A percentile compares a stretch with the other conserved stretches of the same genome.
Evolutionary conservation across 2,113 vertebrate genomes (phyloP).

Genomic region (Maylandia zebra): DNA sequence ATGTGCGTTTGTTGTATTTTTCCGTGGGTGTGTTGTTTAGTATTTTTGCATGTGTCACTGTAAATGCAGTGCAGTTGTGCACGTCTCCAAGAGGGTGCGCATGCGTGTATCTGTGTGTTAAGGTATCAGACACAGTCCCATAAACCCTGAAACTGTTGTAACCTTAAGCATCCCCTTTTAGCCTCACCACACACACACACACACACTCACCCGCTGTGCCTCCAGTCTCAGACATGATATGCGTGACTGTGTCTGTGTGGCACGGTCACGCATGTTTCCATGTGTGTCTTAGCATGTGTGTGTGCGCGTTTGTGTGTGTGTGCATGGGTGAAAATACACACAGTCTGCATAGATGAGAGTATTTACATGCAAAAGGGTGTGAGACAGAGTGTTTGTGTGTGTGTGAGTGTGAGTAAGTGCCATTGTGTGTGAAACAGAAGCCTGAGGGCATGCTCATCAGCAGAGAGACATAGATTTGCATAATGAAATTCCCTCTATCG

Average conservation of each 20-base stretch:
- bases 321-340: not conserved
- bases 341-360: constrained; percentile 13
- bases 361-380: constrained; percentile 29
- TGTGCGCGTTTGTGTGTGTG: not conserved
- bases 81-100: not conserved
- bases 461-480: constrained; percentile 59
- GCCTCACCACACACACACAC: not conserved
- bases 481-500: constrained; percentile 63
- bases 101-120: not conserved
- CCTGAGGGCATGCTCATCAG: constrained; percentile 61
- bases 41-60: not conserved
- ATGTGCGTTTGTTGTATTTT: not conserved
- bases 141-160: constrained; percentile 28
- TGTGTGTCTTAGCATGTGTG: constrained; percentile 24
- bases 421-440: constrained; percentile 47
- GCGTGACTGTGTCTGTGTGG: constrained; percentile 38
- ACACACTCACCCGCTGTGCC: constrained; percentile 3
- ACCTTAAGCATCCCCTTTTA: constrained; percentile 17
- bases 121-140: not conserved
- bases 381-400: not conserved
- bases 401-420: not conserved
- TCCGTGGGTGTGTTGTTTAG: not conserved
- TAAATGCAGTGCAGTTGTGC: not conserved
- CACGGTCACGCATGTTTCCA: constrained; percentile 49
- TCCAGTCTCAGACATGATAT: constrained; percentile 49